Conservation (phyloP, 1,140 invertebrate genomes). For the Colletes latitarsis region DNA sequence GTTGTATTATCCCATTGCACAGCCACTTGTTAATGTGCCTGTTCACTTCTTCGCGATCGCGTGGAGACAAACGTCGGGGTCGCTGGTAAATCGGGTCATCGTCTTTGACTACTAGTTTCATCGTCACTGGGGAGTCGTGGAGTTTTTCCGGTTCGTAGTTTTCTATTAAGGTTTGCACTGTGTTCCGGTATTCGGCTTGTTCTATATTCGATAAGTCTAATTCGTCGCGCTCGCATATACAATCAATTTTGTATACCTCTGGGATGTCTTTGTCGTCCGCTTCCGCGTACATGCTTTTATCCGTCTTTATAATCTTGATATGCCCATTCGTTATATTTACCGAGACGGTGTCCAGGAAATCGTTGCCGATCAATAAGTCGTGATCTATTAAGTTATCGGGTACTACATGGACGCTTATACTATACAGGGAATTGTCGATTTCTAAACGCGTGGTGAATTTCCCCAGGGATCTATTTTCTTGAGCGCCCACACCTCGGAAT, state of each 20-base stretch:
- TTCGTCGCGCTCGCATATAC: background rate
- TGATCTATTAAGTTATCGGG: background rate
- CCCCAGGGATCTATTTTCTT: background rate
- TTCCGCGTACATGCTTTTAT: background rate
- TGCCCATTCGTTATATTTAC: background rate
- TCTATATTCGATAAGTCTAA: background rate
- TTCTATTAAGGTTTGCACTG: background rate
- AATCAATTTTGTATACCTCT: background rate
- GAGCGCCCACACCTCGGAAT: background rate
- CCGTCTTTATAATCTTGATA: background rate
- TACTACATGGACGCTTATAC: background rate
- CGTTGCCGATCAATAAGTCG: background rate
- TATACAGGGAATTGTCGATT: background rate
- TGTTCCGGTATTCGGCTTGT: too few relatives aligned
- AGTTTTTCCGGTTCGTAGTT: background rate
- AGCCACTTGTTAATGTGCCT: background rate
- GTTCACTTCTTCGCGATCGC: background rate
- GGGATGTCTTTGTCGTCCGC: too few relatives aligned
- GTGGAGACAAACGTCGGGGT: background rate
- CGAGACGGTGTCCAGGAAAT: background rate
- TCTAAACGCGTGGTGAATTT: background rate
- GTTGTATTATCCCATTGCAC: background rate
- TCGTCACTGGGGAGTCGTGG: background rate
- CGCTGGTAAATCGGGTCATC: slow-evolving; percentile 2
- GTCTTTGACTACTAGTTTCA: background rate